Percentiles rank a stretch among this genome's conserved stretches.
These are phyloP conservation scores for Ennomos quercinarius DNA, from an alignment of 2,888 invertebrate genomes.

Conservation along the genomic window DNA sequence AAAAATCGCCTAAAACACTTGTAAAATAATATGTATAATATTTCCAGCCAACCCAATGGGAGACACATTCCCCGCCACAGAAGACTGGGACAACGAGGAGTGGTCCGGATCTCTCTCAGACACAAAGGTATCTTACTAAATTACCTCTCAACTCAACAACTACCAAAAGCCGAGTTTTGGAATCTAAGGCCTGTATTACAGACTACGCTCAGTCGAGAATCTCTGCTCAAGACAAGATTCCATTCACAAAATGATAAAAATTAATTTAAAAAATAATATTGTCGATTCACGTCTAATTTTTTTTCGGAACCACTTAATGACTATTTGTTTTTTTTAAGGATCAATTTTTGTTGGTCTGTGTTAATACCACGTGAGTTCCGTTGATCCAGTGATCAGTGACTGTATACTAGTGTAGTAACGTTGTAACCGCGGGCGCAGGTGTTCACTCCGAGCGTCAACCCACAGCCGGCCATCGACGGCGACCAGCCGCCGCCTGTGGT, in stretches of 20 bases:
- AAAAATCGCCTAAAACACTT: too few relatives aligned
- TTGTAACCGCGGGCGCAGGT: conserved; percentile 53
- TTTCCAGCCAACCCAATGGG: conserved; percentile 61
- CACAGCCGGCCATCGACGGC: conserved; percentile 48
- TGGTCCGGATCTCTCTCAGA: conserved; percentile 97
- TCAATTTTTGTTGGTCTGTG: too few relatives aligned
- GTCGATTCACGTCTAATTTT: too few relatives aligned
- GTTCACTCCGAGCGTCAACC: conserved; percentile 73
- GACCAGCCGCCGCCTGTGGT: conserved; percentile 40
- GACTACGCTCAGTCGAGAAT: too few relatives aligned
- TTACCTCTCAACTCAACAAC: background rate
- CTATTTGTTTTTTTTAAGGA: too few relatives aligned
- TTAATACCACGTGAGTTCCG: too few relatives aligned
- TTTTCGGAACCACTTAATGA: too few relatives aligned
- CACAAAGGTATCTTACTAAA: conserved; percentile 89
- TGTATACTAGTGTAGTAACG: conserved; percentile 1
- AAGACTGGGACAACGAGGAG: conserved; percentile 96
- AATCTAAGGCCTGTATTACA: conserved; percentile 1
- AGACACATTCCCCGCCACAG: conserved; percentile 85
- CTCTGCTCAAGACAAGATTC: too few relatives aligned
- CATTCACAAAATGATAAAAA: too few relatives aligned
- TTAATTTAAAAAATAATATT: too few relatives aligned
- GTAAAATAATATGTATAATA: too few relatives aligned
- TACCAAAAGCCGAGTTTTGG: background rate
- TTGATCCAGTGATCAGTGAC: too few relatives aligned